phyloP scores from a whole-genome alignment of 2,888 invertebrate genomes.

The Polymixis lichenea region DNA sequence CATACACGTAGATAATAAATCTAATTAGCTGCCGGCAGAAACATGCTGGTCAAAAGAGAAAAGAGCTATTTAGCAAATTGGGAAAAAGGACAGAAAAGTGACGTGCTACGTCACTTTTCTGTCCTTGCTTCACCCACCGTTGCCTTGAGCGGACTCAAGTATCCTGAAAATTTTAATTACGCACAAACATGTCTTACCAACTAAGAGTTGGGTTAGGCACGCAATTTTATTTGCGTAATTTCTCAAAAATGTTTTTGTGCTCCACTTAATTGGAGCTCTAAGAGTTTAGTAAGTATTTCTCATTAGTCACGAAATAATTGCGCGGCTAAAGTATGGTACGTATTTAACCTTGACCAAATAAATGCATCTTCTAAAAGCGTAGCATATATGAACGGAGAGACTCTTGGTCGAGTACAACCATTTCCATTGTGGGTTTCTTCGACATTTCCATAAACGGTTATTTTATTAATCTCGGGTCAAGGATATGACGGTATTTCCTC shows the following conservation, averaged over 20 bases:
- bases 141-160: slow-evolving; percentile 37
- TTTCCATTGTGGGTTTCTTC: slow-evolving; percentile 33
- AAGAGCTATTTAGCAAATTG: slow-evolving; percentile 54
- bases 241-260: slow-evolving; percentile 51
- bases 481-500: slow-evolving; percentile 60
- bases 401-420: neutral
- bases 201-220: slow-evolving; percentile 37
- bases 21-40: slow-evolving; percentile 44
- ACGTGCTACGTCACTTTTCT: slow-evolving; percentile 42
- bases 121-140: slow-evolving; percentile 11
- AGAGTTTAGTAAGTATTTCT: slow-evolving; percentile 48
- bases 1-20: slow-evolving; percentile 50
- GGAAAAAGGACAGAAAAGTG: too few relatives aligned
- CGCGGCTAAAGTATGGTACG: slow-evolving; percentile 11
- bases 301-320: slow-evolving; percentile 54
- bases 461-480: slow-evolving; percentile 67
- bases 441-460: slow-evolving; percentile 46
- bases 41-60: slow-evolving; percentile 36
- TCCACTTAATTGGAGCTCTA: slow-evolving; percentile 32
- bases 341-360: slow-evolving; percentile 27
- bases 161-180: slow-evolving; percentile 60
- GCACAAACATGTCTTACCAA: slow-evolving; percentile 47
- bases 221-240: slow-evolving; percentile 56
- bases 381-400: slow-evolving; percentile 3
- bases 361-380: slow-evolving; percentile 22